phyloP scores from a whole-genome alignment of 2,888 invertebrate genomes.

The Odontomyia ornata region DNA sequence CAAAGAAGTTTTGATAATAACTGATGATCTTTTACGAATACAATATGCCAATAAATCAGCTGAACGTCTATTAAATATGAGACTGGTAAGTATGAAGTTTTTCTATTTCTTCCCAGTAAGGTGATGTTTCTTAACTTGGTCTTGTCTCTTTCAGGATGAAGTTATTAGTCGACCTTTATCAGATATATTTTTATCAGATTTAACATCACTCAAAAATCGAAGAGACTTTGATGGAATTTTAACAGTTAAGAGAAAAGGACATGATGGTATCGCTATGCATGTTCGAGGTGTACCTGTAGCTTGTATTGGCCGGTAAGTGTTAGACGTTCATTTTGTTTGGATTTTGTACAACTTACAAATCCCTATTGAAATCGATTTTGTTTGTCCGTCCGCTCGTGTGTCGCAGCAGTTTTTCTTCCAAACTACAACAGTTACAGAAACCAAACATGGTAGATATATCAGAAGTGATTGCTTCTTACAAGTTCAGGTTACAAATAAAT shows the following conservation, averaged over 20 bases:
- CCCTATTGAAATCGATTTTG: no score
- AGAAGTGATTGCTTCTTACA: no score
- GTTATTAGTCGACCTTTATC: slow-evolving; percentile 63
- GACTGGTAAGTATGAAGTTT: slow-evolving; percentile 65
- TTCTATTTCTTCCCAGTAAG: slow-evolving; percentile 4
- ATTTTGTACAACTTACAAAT: not conserved
- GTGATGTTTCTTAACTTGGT: no score
- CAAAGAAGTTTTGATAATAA: slow-evolving; percentile 86
- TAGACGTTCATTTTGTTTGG: slow-evolving; percentile 52
- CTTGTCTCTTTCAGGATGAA: slow-evolving; percentile 61
- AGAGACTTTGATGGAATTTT: slow-evolving; percentile 82
- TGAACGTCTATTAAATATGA: slow-evolving; percentile 79
- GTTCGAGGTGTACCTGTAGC: slow-evolving; percentile 83
- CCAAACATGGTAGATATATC: no score
- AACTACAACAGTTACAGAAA: no score
- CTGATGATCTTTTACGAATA: slow-evolving; percentile 84
- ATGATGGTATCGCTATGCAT: slow-evolving; percentile 79
- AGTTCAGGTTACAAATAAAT: no score
- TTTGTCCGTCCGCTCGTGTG: no score
- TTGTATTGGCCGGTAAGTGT: slow-evolving; percentile 68
- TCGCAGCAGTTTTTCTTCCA: no score
- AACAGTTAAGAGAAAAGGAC: slow-evolving; percentile 77
- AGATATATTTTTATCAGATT: slow-evolving; percentile 63
- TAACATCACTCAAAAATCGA: slow-evolving; percentile 69
- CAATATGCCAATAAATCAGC: slow-evolving; percentile 89